phyloP scores from a whole-genome alignment of 2,888 invertebrate genomes.

The Himalopsyche japonica region DNA sequence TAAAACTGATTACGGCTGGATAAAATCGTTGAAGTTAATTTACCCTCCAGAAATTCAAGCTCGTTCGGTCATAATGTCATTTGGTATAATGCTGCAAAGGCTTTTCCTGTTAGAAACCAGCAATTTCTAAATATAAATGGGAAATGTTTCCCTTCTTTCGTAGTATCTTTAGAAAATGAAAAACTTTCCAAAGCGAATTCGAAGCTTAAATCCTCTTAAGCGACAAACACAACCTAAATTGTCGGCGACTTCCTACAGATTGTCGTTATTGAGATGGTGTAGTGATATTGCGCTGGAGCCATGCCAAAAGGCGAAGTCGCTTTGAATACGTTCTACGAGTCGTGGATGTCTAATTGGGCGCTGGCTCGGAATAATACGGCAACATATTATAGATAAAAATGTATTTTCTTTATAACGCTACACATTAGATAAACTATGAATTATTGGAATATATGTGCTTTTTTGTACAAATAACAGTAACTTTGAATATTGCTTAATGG shows the following conservation, averaged over 20 bases:
- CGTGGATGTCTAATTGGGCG: neutral
- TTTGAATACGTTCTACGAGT: neutral
- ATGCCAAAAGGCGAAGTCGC: neutral
- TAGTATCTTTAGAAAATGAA: neutral
- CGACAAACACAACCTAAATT: neutral
- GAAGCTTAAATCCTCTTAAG: neutral
- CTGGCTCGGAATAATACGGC: neutral
- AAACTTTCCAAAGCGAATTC: neutral
- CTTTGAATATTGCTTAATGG: neutral
- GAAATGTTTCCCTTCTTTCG: neutral
- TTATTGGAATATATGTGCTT: neutral
- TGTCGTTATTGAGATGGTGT: neutral
- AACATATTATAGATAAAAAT: neutral
- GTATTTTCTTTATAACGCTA: neutral
- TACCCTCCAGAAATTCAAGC: neutral
- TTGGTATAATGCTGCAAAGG: neutral
- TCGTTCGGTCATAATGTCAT: neutral
- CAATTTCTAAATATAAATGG: neutral
- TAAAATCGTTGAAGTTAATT: neutral
- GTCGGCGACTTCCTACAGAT: neutral
- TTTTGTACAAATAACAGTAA: neutral
- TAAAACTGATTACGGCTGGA: neutral
- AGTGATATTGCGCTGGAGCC: neutral
- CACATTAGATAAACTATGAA: neutral
- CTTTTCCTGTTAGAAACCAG: neutral